Conservation (phyloP, 2,113 vertebrate species). For the Australoheros scitulus region DNA sequence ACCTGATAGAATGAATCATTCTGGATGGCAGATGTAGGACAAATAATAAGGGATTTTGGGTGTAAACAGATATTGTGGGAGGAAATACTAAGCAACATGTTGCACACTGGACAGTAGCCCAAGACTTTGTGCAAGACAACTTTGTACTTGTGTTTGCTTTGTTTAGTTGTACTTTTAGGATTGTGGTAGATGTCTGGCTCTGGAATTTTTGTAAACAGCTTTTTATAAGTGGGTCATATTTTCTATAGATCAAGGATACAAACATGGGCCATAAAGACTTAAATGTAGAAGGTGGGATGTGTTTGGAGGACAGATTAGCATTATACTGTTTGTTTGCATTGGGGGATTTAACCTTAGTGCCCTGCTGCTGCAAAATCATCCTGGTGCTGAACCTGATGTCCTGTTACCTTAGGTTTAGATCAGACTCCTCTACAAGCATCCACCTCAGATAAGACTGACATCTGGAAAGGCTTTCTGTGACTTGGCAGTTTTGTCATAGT, state of each 20-base stretch:
- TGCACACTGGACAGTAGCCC: neutral
- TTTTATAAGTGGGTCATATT: neutral
- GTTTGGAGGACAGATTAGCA: neutral
- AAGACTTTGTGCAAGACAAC: neutral
- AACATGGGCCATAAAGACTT: neutral
- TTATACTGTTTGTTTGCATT: neutral
- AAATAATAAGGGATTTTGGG: neutral
- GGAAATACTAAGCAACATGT: neutral
- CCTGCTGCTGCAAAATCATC: neutral
- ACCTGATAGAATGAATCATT: neutral
- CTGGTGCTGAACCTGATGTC: neutral
- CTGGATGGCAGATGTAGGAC: neutral
- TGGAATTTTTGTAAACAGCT: neutral
- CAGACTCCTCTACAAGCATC: constrained; percentile 41
- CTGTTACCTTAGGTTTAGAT: constrained; percentile 11
- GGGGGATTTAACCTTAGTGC: constrained; percentile 17
- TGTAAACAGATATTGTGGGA: neutral
- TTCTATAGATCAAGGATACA: neutral
- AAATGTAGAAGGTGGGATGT: neutral
- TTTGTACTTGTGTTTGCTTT: neutral
- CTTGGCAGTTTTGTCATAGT: neutral
- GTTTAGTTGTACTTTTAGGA: neutral
- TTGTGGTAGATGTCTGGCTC: neutral
- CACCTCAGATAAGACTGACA: constrained; percentile 29
- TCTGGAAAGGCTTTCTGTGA: constrained; percentile 12